A percentile compares a stretch with the other conserved stretches of the same genome.
These are phyloP conservation scores for Apamea crenata DNA, from an alignment of 2,888 invertebrate species.

Conservation along the genomic window DNA sequence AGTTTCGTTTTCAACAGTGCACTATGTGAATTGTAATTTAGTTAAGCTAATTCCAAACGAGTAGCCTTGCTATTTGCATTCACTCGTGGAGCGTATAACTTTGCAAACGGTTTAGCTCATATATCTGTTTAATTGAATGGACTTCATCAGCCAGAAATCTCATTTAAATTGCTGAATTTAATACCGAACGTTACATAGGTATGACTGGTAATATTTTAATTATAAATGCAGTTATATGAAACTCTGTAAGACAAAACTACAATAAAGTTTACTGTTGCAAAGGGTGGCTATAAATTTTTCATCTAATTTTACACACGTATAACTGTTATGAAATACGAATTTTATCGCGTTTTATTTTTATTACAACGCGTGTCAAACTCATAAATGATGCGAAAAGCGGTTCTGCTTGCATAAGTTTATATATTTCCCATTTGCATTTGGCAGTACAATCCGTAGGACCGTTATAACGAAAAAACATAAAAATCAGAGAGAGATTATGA, in stretches of 20 bases:
- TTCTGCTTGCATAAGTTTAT: conserved; percentile 20
- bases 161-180: conserved; percentile 15
- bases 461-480: neutral
- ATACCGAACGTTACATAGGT: conserved; percentile 2
- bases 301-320: conserved; percentile 40
- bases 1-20: conserved; percentile 20
- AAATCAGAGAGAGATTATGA: neutral
- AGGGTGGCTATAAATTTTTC: conserved; percentile 45
- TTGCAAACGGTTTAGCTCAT: conserved; percentile 44
- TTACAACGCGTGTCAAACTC: conserved; percentile 14
- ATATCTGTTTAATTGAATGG: conserved; percentile 45
- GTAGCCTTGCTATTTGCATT: conserved; percentile 44
- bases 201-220: conserved; percentile 28
- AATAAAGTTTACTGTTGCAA: conserved; percentile 45
- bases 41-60: conserved; percentile 37
- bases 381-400: conserved; percentile 25
- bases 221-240: conserved; percentile 27
- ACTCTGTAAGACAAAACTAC: conserved; percentile 44
- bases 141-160: conserved; percentile 33
- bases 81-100: conserved; percentile 39
- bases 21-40: conserved; percentile 15
- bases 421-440: neutral
- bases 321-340: conserved; percentile 33
- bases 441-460: neutral
- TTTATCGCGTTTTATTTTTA: conserved; percentile 16